Evolutionary conservation across 2,797 vertebrate genomes (phyloP).

Genomic region (Miichthys miiuy): DNA sequence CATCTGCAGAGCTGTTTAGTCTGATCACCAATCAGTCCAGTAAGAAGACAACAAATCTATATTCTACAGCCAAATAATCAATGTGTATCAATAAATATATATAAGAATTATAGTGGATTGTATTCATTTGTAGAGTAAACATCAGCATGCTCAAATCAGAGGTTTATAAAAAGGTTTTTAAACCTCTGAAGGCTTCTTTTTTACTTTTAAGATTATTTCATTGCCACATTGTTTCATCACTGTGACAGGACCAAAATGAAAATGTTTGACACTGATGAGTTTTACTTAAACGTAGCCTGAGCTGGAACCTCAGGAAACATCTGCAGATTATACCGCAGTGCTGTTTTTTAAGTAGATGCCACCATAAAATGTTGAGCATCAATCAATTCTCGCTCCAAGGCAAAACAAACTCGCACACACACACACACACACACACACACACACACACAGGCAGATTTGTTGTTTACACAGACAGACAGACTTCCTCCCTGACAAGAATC

Average conservation of each 20-base stretch:
- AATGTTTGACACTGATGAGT: constrained; percentile 14
- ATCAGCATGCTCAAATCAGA: neutral
- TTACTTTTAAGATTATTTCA: neutral
- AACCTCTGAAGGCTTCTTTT: too few species aligned
- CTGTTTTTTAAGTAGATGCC: constrained; percentile 4
- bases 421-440: constrained; percentile 9
- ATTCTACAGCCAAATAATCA: neutral
- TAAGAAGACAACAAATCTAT: neutral
- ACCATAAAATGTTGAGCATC: neutral
- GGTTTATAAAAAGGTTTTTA: neutral
- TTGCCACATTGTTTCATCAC: neutral
- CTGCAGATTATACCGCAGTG: neutral
- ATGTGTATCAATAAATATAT: neutral
- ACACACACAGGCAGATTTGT: constrained; percentile 10
- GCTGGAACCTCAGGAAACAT: neutral
- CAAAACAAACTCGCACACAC: neutral
- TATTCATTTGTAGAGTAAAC: too few species aligned
- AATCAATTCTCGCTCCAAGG: constrained; percentile 9
- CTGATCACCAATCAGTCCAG: neutral
- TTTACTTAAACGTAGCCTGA: neutral
- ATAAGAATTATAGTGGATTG: neutral
- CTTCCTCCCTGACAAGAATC: neutral
- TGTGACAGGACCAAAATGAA: constrained; percentile 1
- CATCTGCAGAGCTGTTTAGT: too few species aligned
- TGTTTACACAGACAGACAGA: neutral